These are phyloP conservation scores for Ylistrum balloti DNA, from an alignment of 1,140 invertebrate species.

Conservation along the genomic window DNA sequence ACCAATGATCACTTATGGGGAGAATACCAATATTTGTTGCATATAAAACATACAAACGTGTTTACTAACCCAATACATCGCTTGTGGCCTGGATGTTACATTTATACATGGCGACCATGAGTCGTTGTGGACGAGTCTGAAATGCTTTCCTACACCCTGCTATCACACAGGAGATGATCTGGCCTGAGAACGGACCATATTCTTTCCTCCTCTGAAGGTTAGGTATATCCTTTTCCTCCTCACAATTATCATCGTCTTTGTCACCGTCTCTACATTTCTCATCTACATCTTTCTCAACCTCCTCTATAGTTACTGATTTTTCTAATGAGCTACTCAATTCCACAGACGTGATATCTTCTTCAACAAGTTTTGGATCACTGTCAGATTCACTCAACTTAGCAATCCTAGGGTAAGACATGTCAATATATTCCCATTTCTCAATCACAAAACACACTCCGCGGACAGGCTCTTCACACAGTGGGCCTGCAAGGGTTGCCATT, in stretches of 20 bases:
- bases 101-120: slow-evolving; percentile 98
- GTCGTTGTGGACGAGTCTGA: slow-evolving; percentile 92
- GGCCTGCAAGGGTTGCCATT: slow-evolving; percentile 93
- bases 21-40: too few relatives aligned
- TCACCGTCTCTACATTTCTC: slow-evolving; percentile 45
- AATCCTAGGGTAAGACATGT: neutral
- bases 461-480: slow-evolving; percentile 97
- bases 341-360: neutral
- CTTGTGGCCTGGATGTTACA: slow-evolving; percentile 96
- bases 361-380: neutral
- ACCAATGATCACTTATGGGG: too few relatives aligned
- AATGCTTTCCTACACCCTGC: slow-evolving; percentile 95
- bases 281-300: too few relatives aligned
- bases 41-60: neutral
- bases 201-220: slow-evolving; percentile 56
- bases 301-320: slow-evolving; percentile 21
- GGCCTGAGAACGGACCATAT: slow-evolving; percentile 87
- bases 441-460: slow-evolving; percentile 95
- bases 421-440: slow-evolving; percentile 85
- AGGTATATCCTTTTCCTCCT: neutral
- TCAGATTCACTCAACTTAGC: slow-evolving; percentile 6
- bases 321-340: slow-evolving; percentile 22
- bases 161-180: slow-evolving; percentile 95
- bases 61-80: slow-evolving; percentile 93
- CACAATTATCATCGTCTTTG: slow-evolving; percentile 13